Evolutionary conservation across 2,113 vertebrate species (phyloP), one percentile per base, ranked within the genome.

Genomic region (Scytalopus superciliaris): DNA sequence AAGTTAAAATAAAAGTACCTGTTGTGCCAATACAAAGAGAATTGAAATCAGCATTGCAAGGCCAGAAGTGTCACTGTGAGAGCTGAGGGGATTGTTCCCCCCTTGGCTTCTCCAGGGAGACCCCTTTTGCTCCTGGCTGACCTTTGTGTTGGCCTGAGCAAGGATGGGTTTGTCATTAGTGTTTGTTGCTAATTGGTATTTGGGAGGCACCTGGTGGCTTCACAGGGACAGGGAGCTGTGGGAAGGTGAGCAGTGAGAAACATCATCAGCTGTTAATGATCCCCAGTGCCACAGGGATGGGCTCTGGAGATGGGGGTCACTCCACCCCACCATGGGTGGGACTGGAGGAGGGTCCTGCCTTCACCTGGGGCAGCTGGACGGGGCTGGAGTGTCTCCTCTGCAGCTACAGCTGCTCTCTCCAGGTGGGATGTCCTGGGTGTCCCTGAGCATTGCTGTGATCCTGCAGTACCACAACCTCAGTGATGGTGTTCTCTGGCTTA

Each of bases 401-500:
- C 8, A 5, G 25, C 24, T 28, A 8, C 19, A 5, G 8, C 27
- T 6, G 15, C 11, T 45, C 11, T 25, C 45, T 45, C 0, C 3
- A 15, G 35, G 14, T 35, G 63, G n/a, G 18, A 30, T 19, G 44
- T 50, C 31, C 47, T 35, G 68, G 57, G 13, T 49, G 50, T 52
- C 50, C 50, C 7, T 16, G 50, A 52, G 50, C 14, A 52, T 14
- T 27, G 50, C 50, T 52, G 50, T 37, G 37, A 2, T 27, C 35
- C 47, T 4, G 2, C 6, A 2, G 31, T 47, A 11, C 52, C 22
- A 0, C 14, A 3, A 6, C 52, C 14, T 27, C 2, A 0, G 30
- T 18, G 52, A 9, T 16, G 62, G 5, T 10, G 25, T 22, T 68
- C 2, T 5, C 44, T 37, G 27, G 25, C 25, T 37, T 7, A 4